A percentile compares a stretch with the other conserved stretches of the same genome.
Evolutionary conservation across 2,113 vertebrate species (phyloP).

Genomic region (Megaleporinus macrocephalus): DNA sequence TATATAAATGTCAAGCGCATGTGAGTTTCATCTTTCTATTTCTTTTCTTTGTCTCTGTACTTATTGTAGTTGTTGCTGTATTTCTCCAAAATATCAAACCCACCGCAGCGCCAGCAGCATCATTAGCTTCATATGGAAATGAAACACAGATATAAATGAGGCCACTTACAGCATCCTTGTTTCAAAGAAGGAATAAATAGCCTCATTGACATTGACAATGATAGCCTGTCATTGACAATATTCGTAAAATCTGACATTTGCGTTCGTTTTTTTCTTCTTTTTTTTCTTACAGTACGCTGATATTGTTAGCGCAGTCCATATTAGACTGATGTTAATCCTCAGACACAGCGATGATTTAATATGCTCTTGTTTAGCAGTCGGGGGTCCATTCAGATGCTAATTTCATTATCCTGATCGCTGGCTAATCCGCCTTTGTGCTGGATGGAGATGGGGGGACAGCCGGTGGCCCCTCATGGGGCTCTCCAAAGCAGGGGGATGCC

Average conservation of each 20-base stretch:
- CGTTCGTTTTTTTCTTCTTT: background rate
- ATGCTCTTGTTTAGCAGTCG: conserved; percentile 47
- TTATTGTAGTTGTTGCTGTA: background rate
- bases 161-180: background rate
- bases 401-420: conserved; percentile 58
- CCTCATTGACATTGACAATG: background rate
- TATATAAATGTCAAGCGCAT: conserved; percentile 71
- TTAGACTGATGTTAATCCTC: conserved; percentile 21
- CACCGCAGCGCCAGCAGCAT: background rate
- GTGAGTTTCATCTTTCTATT: conserved; percentile 62
- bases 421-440: conserved; percentile 61
- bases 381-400: conserved; percentile 60
- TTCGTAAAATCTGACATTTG: background rate
- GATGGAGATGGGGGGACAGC: conserved; percentile 29
- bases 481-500: background rate
- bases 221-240: background rate
- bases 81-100: background rate
- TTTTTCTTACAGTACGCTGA: background rate
- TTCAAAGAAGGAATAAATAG: background rate
- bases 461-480: conserved; percentile 3
- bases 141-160: background rate
- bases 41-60: background rate
- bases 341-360: conserved; percentile 44
- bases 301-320: background rate
- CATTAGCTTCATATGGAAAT: background rate